Percentiles rank a stretch among this genome's conserved stretches.
Conservation (phyloP, 2,113 vertebrate genomes). For the Paraplagusia blochii region DNA sequence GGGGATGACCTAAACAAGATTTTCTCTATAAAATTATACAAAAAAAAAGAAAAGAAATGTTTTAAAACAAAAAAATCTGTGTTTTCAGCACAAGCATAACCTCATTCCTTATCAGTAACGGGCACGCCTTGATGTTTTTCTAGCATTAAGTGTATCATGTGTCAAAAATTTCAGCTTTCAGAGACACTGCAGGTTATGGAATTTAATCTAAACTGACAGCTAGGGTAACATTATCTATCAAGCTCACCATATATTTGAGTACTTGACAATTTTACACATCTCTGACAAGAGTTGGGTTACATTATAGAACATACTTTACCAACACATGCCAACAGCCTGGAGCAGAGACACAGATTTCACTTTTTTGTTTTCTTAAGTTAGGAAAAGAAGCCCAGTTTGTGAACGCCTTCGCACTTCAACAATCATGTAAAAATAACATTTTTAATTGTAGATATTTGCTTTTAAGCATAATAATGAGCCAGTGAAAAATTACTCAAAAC, state of each 20-base stretch:
- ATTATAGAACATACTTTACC: constrained; percentile 7
- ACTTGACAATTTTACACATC: constrained; percentile 23
- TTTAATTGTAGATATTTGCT: neutral
- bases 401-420: neutral
- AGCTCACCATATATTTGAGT: constrained; percentile 18
- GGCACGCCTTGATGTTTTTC: neutral
- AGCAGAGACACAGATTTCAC: constrained; percentile 6
- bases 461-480: too few relatives aligned
- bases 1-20: neutral
- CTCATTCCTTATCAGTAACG: neutral
- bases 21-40: neutral
- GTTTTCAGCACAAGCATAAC: neutral
- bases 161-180: constrained; percentile 13
- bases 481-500: too few relatives aligned
- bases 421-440: constrained; percentile 6
- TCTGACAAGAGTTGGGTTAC: constrained; percentile 25
- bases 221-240: constrained; percentile 16
- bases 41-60: neutral
- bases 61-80: neutral
- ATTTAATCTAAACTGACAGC: constrained; percentile 26
- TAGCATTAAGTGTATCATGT: constrained; percentile 5
- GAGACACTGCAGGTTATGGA: constrained; percentile 11
- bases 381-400: constrained; percentile 7
- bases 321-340: constrained; percentile 18
- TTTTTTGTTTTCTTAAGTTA: constrained; percentile 13